Base-by-base conservation (phyloP, 2,888 invertebrate species). In the Crematogaster levior region DNA sequence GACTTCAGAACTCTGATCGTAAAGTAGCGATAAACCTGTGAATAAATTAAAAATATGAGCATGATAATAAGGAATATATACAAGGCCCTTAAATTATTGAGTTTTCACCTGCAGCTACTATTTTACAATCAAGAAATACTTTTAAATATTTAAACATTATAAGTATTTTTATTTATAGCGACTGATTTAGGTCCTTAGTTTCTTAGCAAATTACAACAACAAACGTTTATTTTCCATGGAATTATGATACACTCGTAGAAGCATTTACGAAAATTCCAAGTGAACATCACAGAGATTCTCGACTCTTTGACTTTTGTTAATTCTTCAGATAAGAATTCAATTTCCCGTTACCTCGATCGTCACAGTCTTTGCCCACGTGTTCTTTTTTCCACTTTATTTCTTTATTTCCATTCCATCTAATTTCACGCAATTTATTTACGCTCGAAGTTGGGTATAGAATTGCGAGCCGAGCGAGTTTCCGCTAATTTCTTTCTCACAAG, bases 401-500 rank as follows among this genome's bases (percentile, higher is more conserved):
- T 68, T 68, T 68, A 77, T 66, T 79, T 58, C 37, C 43, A 43
- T 79, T 56, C 43, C 18, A 79, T 68, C 56, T 56, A 79, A 79
- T 68, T 68, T 34, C 34, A n/a, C n/a, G 34, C 43, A 56, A 79
- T 79, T 79, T 79, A 79, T 18, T 68, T 70, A 46, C 60, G 60
- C 34, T 37, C 40, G n/a, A 60, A 80, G 82, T 60, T 80, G 56
- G 43, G 68, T 68, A 56, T 56, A 79, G 80, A 81, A 83, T 86
- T 81, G 87, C 83, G 75, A 82, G 63, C 53, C 74, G 79, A 24
- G 83, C 73, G 81, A 82, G 85, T 86, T 86, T 84, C 82, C 85
- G 88, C 88, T 91, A 91, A 90, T 91, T 91, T 91, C 91, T 91
- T 91, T 86, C 65, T 83, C 83, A 88, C 88, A 83, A 86, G 81